Conservation (phyloP, 2,797 vertebrate species). For the Diplodus sargus region DNA sequence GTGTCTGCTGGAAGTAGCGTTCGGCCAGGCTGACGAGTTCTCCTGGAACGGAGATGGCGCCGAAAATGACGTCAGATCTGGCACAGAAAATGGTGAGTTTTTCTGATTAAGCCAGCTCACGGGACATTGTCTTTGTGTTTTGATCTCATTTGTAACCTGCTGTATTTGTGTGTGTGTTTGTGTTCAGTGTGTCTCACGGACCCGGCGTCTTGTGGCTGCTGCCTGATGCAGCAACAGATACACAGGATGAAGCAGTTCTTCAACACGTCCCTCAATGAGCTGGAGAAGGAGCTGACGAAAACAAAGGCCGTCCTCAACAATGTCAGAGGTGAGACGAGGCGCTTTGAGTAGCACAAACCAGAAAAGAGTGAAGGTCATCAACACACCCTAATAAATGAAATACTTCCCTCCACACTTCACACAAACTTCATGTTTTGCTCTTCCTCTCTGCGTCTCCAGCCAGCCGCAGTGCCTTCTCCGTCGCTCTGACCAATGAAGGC, state of each 20-base stretch:
- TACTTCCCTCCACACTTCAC: not conserved
- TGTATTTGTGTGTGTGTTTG: conserved; percentile 6
- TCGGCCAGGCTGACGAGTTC: not conserved
- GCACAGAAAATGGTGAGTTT: conserved; percentile 58
- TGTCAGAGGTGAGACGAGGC: conserved; percentile 71
- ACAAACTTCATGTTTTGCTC: not conserved
- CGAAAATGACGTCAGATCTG: not conserved
- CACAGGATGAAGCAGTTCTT: conserved; percentile 69
- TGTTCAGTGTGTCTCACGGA: conserved; percentile 75
- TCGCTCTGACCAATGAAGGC: conserved; percentile 67
- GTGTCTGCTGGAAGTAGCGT: too few species aligned
- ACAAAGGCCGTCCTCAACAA: conserved; percentile 59
- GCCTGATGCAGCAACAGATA: conserved; percentile 81
- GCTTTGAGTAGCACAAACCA: not conserved
- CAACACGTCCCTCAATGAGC: conserved; percentile 51
- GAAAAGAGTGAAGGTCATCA: not conserved
- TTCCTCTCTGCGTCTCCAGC: conserved; percentile 53
- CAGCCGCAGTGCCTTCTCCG: conserved; percentile 82
- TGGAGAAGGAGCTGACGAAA: conserved; percentile 58
- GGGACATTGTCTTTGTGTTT: not conserved
- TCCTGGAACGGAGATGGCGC: not conserved
- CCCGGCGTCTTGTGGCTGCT: conserved; percentile 79
- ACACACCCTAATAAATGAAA: not conserved
- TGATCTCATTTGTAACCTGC: not conserved
- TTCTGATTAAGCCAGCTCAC: not conserved